Percentiles rank a stretch among this genome's conserved stretches.
Evolutionary conservation across 2,113 vertebrate species (phyloP).

Genomic region (Pomatostomus ruficeps): DNA sequence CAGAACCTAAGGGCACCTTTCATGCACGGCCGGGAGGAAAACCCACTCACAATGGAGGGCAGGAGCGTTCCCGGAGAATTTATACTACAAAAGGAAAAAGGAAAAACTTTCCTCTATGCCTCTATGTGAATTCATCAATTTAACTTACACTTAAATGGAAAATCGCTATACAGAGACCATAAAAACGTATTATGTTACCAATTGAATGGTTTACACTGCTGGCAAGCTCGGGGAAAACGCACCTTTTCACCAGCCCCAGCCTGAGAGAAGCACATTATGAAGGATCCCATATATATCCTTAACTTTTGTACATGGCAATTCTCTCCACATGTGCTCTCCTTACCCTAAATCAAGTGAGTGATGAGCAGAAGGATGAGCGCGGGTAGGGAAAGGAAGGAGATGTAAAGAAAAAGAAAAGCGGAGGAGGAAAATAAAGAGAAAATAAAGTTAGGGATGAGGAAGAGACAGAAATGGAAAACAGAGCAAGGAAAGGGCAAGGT

Average conservation of each 20-base stretch:
- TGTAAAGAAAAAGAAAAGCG: constrained; percentile 20
- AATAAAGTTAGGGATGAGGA: constrained; percentile 47
- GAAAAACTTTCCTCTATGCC: constrained; percentile 56
- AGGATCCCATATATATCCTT: constrained; percentile 67
- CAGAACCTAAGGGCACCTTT: constrained; percentile 63
- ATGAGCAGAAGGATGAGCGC: constrained; percentile 29
- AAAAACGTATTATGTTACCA: constrained; percentile 70
- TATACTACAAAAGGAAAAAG: constrained; percentile 62
- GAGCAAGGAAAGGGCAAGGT: constrained; percentile 52
- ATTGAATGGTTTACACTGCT: constrained; percentile 71
- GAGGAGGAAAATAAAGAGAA: constrained; percentile 37
- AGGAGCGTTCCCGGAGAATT: constrained; percentile 64
- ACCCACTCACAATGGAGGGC: constrained; percentile 56
- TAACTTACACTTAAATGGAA: constrained; percentile 73
- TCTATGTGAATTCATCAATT: constrained; percentile 72
- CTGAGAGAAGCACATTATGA: constrained; percentile 66
- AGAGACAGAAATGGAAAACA: constrained; percentile 45
- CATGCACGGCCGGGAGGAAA: constrained; percentile 47
- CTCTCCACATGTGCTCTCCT: constrained; percentile 46
- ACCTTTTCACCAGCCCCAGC: constrained; percentile 60
- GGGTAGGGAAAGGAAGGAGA: background rate
- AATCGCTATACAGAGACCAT: constrained; percentile 73
- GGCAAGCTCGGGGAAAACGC: constrained; percentile 64
- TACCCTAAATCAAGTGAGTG: constrained; percentile 63
- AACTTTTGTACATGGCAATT: constrained; percentile 62